Evolutionary conservation across 2,888 invertebrate genomes (phyloP), one percentile per base, ranked within the genome.

Genomic region (Pammene aurita): DNA sequence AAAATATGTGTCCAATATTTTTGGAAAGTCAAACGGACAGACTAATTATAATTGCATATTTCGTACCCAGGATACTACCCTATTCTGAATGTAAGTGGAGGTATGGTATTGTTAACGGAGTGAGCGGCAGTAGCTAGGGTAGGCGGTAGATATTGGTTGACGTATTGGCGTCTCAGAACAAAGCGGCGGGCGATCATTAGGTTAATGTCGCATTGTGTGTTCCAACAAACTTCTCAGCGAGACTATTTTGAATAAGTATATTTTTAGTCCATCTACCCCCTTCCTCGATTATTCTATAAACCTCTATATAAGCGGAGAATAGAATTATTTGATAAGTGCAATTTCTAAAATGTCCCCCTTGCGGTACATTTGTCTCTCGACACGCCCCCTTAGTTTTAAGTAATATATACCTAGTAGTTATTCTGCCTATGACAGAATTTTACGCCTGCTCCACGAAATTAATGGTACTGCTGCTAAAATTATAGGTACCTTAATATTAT

Each of bases 191-290:
- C 72, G 76, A 76, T 75, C 75, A 58, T 83, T 90, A 91, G 90
- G 84, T 88, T 91, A 89, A 88, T 87, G 78, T 81, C 79, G 77
- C 88, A 87, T 88, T 78, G 76, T 89, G 85, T 90, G 90, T 89
- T 78, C 81, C 83, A 89, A 90, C 90, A 90, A 90, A 91, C 86
- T 83, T 80, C 77, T 86, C 88, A 89, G 92, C 91, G 92, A 89
- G 91, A 89, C 84, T 79, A 44, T 16, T 35, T 46, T 46, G 41
- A 48, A 41, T 78, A 26, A 26, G 26, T 26, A 72, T 74, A 71
- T 74, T 74, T 44, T 74, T 72, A 73, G 73, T 74, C 67, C 72
- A 71, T 67, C 67, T 71, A 72, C 71, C 71, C 72, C 69, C 71
- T 71, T 73, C 71, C 74, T 71, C 73, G 70, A 18, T 26, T 55